phyloP scores from a whole-genome alignment of 2,888 invertebrate species.

The Galerucella pusilla region DNA sequence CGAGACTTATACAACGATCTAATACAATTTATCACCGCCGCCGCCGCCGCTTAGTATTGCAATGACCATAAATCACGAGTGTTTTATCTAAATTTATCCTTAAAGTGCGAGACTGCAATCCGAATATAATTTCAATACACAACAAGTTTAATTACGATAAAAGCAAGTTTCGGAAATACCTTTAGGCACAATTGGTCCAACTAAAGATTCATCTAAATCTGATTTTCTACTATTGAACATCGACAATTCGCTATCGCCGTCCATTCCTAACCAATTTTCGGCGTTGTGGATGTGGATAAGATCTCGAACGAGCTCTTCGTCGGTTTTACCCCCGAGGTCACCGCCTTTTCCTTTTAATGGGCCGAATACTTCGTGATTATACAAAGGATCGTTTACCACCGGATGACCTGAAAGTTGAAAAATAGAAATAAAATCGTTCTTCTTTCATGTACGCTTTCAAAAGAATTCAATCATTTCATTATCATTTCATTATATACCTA shows the following conservation, averaged over 20 bases:
- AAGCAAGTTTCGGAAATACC: conserved; percentile 50
- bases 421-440: too few species aligned
- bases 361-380: conserved; percentile 96
- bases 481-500: too few species aligned
- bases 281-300: conserved; percentile 93
- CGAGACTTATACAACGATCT: background rate
- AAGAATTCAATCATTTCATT: too few species aligned
- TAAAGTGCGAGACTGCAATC: background rate
- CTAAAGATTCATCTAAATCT: conserved; percentile 60
- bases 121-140: background rate
- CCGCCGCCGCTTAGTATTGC: background rate
- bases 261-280: conserved; percentile 93
- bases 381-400: conserved; percentile 96
- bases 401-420: conserved; percentile 81
- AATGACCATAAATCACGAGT: background rate
- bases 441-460: too few species aligned
- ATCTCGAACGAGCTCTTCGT: conserved; percentile 88
- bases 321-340: conserved; percentile 87
- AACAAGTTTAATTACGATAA: conserved; percentile 12
- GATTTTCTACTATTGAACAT: conserved; percentile 81
- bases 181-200: conserved; percentile 62
- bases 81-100: background rate
- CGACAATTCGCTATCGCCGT: conserved; percentile 86
- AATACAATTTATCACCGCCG: background rate
- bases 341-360: conserved; percentile 91